Conservation (phyloP, 2,797 vertebrate species). For the Typhlichthys subterraneus region DNA sequence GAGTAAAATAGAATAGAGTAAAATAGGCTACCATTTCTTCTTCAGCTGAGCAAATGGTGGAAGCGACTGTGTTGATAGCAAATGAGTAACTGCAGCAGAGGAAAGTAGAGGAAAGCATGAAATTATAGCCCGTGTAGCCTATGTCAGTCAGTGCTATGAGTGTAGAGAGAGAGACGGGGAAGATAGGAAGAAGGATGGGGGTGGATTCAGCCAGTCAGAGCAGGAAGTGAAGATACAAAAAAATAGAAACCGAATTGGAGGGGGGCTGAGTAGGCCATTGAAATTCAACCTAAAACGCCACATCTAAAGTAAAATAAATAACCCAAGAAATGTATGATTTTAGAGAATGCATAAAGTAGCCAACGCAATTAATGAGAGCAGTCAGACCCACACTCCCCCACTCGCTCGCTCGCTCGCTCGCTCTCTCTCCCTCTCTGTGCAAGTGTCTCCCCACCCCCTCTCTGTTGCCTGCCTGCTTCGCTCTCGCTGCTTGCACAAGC, state of each 20-base stretch:
- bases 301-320: slow-evolving; percentile 34
- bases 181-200: slow-evolving; percentile 70
- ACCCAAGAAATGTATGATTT: slow-evolving; percentile 18
- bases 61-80: slow-evolving; percentile 63
- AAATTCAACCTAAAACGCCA: slow-evolving; percentile 40
- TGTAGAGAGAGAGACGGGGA: slow-evolving; percentile 21
- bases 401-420: slow-evolving; percentile 31
- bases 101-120: slow-evolving; percentile 72
- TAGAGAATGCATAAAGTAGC: slow-evolving; percentile 53
- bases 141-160: slow-evolving; percentile 30
- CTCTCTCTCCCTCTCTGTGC: slow-evolving; percentile 7
- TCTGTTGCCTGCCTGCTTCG: slow-evolving; percentile 64
- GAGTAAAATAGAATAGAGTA: slow-evolving; percentile 45
- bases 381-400: slow-evolving; percentile 40
- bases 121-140: slow-evolving; percentile 70
- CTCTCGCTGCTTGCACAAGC: slow-evolving; percentile 78
- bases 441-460: slow-evolving; percentile 63
- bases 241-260: slow-evolving; percentile 42
- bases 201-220: slow-evolving; percentile 73
- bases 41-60: slow-evolving; percentile 45
- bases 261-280: slow-evolving; percentile 35
- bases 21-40: slow-evolving; percentile 53
- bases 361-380: slow-evolving; percentile 62
- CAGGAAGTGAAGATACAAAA: slow-evolving; percentile 76
- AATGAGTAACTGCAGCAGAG: slow-evolving; percentile 59